phyloP scores from a whole-genome alignment of 2,113 vertebrate species.

The Oceanodroma tethys region DNA sequence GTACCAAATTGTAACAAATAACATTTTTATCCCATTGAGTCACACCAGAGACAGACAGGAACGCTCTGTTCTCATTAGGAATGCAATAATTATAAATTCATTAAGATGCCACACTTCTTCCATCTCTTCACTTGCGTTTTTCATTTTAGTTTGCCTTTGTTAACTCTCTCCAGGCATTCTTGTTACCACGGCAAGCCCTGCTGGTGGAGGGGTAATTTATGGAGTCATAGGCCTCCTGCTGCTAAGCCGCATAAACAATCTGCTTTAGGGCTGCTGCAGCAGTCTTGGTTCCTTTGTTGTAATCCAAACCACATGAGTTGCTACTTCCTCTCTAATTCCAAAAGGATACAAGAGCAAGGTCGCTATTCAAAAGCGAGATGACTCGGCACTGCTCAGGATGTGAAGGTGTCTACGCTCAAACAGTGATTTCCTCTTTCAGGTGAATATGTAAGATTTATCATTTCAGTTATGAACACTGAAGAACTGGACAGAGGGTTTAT shows the following conservation, averaged over 20 bases:
- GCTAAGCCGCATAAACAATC: not conserved
- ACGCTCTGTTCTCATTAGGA: slow-evolving; percentile 1
- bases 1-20: not conserved
- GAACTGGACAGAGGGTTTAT: not conserved
- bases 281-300: not conserved
- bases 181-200: not conserved
- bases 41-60: not conserved
- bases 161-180: not conserved
- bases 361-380: not conserved
- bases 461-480: not conserved
- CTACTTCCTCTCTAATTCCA: not conserved
- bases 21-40: not conserved
- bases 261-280: not conserved
- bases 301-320: not conserved
- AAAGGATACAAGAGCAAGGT: not conserved
- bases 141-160: not conserved
- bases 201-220: not conserved
- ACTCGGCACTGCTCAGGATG: not conserved
- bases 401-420: not conserved
- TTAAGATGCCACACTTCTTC: not conserved
- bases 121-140: not conserved
- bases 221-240: not conserved
- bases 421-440: not conserved
- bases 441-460: not conserved
- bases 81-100: not conserved